Conservation (phyloP, 2,888 invertebrate species). For the Tetranychus truncatus region DNA sequence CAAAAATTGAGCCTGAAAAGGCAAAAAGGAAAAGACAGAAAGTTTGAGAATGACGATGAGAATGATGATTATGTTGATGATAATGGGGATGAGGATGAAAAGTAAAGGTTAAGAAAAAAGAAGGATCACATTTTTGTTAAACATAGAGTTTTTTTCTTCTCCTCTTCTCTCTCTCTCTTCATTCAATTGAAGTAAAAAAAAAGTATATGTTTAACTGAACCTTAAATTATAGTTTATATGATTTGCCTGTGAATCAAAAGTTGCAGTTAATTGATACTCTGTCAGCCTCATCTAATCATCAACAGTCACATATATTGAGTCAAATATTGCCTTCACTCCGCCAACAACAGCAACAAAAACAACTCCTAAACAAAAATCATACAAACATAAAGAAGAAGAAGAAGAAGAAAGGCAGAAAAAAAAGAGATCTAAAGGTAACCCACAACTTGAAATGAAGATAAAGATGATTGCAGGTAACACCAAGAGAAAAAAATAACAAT, state of each 20-base stretch:
- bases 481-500: neutral
- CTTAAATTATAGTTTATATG: neutral
- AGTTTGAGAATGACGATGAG: neutral
- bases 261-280: conserved; percentile 1
- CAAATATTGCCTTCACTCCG: neutral
- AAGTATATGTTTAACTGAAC: neutral
- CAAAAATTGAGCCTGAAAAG: too few species aligned
- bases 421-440: neutral
- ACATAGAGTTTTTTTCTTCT: neutral
- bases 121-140: neutral
- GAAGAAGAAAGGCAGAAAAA: neutral
- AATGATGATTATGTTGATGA: neutral
- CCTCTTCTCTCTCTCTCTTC: neutral
- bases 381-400: neutral
- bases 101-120: neutral
- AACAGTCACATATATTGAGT: neutral
- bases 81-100: neutral
- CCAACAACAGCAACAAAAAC: neutral
- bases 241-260: neutral
- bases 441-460: neutral
- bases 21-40: too few species aligned
- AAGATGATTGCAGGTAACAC: neutral
- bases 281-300: neutral
- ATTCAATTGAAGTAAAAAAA: neutral
- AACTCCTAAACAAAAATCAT: neutral